These are phyloP conservation scores for Mus musculus DNA, from an alignment of 2,113 vertebrate genomes.

Conservation along the genomic window GRCm39 chr19:20413001-20413500, in stretches of 20 bases:
- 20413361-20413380: not conserved
- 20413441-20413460: not conserved
- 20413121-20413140: constrained; percentile 73
- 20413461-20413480: not conserved
- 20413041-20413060: constrained; percentile 58
- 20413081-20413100: constrained; percentile 43
- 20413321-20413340: not conserved
- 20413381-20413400: not conserved
- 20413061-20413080: constrained; percentile 63
- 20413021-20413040: constrained; percentile 25
- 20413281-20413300: not conserved
- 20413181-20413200: constrained; percentile 56
- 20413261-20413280: not conserved
- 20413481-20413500: not conserved
- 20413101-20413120: not conserved
- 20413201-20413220: not conserved
- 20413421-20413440: not conserved
- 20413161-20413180: constrained; percentile 60
- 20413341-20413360: not conserved
- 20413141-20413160: constrained; percentile 66
- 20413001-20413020: constrained; percentile 43
- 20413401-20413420: not conserved
- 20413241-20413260: not conserved
- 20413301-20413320: not conserved
- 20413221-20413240: constrained; percentile 36